phyloP scores from a whole-genome alignment of 1,140 invertebrate genomes.

The Propsilocerus akamusi region DNA sequence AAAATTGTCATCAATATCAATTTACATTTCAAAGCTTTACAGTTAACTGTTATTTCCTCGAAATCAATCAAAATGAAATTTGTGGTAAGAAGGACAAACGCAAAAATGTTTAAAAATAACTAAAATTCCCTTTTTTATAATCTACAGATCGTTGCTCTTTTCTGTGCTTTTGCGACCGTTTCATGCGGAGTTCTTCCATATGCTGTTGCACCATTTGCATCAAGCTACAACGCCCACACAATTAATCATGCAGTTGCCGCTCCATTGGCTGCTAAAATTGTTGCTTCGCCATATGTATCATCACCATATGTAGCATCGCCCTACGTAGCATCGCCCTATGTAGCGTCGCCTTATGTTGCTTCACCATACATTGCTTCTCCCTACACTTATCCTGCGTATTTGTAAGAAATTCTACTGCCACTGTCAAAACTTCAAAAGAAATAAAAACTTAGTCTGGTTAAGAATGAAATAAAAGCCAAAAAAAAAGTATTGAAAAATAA shows the following conservation, averaged over 20 bases:
- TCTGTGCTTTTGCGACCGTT: constrained; percentile 14
- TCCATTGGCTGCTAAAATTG: constrained; percentile 21
- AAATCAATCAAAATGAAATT: background rate
- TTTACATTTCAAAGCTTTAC: background rate
- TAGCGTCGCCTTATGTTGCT: background rate
- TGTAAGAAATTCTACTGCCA: background rate
- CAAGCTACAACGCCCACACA: constrained; percentile 34
- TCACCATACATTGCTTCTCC: background rate
- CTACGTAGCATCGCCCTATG: background rate
- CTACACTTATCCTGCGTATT: background rate
- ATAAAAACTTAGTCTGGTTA: too few relatives aligned
- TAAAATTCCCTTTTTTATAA: background rate
- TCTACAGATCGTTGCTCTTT: constrained; percentile 18
- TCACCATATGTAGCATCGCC: background rate
- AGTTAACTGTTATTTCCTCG: too few relatives aligned
- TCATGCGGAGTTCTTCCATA: constrained; percentile 17
- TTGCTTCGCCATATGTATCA: constrained; percentile 9
- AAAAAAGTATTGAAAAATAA: too few relatives aligned
- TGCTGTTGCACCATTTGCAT: constrained; percentile 29
- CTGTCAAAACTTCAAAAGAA: too few relatives aligned
- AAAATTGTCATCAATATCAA: background rate
- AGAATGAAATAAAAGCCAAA: too few relatives aligned
- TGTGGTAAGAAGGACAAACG: background rate
- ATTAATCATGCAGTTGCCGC: constrained; percentile 35
- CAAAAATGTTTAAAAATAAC: background rate